Evolutionary conservation across 2,888 invertebrate species (phyloP).

Genomic region (Microplitis manilae): DNA sequence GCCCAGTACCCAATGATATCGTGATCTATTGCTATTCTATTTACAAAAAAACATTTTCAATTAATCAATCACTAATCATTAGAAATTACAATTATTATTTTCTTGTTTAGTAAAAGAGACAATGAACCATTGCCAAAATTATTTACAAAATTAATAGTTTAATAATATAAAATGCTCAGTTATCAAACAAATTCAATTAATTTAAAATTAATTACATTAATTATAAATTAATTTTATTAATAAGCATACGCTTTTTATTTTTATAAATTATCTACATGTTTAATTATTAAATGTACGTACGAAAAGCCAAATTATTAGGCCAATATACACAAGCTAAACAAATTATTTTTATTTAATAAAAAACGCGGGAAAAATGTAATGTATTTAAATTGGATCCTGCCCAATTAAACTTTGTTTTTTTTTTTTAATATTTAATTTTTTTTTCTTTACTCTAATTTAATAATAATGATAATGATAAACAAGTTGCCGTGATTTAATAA

Average conservation of each 20-base stretch:
- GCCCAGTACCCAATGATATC: conserved; percentile 35
- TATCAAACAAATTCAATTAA: neutral
- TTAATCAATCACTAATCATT: neutral
- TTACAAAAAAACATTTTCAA: neutral
- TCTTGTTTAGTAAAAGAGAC: neutral
- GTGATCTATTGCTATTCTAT: conserved; percentile 4
- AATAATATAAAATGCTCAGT: neutral
- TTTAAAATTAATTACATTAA: neutral
- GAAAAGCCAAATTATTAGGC: conserved; percentile 49
- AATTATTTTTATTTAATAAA: neutral
- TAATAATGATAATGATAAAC: neutral
- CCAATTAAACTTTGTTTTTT: conserved; percentile 55
- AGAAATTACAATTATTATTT: neutral
- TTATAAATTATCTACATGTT: neutral
- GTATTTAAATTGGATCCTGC: conserved; percentile 63
- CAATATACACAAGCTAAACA: conserved; percentile 64
- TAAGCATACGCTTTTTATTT: neutral
- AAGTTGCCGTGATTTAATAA: neutral
- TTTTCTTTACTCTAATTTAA: conserved; percentile 7
- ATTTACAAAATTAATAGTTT: neutral
- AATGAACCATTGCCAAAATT: neutral
- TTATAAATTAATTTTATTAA: neutral
- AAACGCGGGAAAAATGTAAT: conserved; percentile 36
- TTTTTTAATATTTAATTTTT: conserved; percentile 30
- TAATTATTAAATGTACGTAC: neutral